Conservation (phyloP, 2,797 vertebrate species). For the Hyperoplus lanceolatus region DNA sequence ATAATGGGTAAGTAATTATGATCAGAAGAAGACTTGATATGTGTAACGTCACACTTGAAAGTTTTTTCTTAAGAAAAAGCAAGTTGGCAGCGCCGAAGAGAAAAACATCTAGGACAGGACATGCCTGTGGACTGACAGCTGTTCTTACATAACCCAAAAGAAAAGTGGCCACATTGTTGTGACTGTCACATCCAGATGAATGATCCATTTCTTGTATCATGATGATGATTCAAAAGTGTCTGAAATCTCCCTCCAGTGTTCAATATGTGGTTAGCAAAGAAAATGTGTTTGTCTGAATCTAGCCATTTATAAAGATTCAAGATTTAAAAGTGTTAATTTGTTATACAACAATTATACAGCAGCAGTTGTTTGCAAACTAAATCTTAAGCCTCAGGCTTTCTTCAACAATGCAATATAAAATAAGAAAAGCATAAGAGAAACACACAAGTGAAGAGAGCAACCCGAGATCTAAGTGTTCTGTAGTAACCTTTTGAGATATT, state of each 20-base stretch:
- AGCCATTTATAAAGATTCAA: neutral
- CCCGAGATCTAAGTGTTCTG: too few species aligned
- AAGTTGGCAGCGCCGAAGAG: neutral
- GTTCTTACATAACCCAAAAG: conserved; percentile 20
- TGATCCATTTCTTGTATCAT: neutral
- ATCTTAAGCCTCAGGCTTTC: too few species aligned
- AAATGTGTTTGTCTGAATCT: neutral
- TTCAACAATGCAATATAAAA: too few species aligned
- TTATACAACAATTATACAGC: too few species aligned
- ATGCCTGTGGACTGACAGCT: conserved; percentile 32
- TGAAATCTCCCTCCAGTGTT: neutral
- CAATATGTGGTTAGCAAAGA: neutral
- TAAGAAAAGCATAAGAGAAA: too few species aligned
- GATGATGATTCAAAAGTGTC: neutral
- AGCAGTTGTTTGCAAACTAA: too few species aligned
- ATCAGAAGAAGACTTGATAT: neutral
- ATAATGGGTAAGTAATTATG: neutral
- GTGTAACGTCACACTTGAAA: neutral
- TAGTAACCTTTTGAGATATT: too few species aligned
- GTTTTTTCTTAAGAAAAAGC: neutral
- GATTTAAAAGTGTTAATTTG: neutral
- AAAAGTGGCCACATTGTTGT: neutral
- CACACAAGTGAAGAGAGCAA: too few species aligned
- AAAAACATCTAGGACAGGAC: conserved; percentile 13
- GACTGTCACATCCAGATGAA: conserved; percentile 13